Evolutionary conservation across 1,140 invertebrate genomes (phyloP).

Genomic region (Brachionus calyciflorus): DNA sequence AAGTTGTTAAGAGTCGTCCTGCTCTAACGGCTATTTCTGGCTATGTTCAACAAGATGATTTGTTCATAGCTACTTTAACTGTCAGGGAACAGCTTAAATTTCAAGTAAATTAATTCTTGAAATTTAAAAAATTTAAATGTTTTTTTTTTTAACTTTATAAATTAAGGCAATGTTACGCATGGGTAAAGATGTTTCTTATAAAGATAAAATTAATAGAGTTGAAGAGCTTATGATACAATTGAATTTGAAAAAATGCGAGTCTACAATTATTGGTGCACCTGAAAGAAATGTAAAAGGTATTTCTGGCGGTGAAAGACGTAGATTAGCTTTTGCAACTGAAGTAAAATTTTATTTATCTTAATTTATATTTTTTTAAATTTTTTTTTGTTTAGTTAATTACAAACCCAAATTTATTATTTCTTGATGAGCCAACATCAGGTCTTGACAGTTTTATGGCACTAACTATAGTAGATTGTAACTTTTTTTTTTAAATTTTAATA

Average conservation of each 20-base stretch:
- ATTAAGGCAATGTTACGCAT: slow-evolving; percentile 38
- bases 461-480: slow-evolving; percentile 73
- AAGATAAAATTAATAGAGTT: slow-evolving; percentile 24
- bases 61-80: slow-evolving; percentile 64
- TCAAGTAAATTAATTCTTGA: slow-evolving; percentile 50
- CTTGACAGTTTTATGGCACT: slow-evolving; percentile 82
- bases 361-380: not conserved
- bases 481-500: too few species aligned
- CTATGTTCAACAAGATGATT: slow-evolving; percentile 82
- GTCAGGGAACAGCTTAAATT: slow-evolving; percentile 65
- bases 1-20: slow-evolving; percentile 40
- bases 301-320: slow-evolving; percentile 89
- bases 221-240: slow-evolving; percentile 24
- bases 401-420: slow-evolving; percentile 89
- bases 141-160: not conserved
- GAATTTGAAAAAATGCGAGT: slow-evolving; percentile 36
- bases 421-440: slow-evolving; percentile 70
- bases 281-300: slow-evolving; percentile 75
- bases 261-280: slow-evolving; percentile 15
- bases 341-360: slow-evolving; percentile 52
- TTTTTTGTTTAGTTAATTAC: slow-evolving; percentile 67
- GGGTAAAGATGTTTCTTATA: not conserved
- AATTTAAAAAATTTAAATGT: not conserved
- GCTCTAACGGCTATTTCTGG: slow-evolving; percentile 67
- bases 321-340: slow-evolving; percentile 91